Evolutionary conservation across 2,888 invertebrate genomes (phyloP).

Genomic region (Noctua fimbriata): DNA sequence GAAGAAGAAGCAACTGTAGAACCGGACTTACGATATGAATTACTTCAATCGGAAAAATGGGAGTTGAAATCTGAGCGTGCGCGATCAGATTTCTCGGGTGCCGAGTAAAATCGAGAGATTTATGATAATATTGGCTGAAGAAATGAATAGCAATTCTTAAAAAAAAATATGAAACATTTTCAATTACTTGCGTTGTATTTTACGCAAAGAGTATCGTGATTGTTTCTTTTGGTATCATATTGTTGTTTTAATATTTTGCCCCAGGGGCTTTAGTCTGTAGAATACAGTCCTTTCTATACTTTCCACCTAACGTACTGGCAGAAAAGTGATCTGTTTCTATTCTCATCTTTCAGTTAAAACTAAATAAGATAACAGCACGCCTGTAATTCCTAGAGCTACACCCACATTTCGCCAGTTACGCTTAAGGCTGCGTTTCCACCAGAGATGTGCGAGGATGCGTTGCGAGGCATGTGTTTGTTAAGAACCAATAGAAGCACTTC

Average conservation of each 20-base stretch:
- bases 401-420: neutral
- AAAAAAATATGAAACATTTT: neutral
- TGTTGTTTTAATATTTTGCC: neutral
- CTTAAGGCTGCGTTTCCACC: too few relatives aligned
- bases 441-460: too few relatives aligned
- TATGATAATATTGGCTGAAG: constrained; percentile 50
- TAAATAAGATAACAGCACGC: neutral
- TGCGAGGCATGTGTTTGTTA: too few relatives aligned
- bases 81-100: constrained; percentile 47
- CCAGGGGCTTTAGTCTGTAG: too few relatives aligned
- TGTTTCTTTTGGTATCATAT: neutral
- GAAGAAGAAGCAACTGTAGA: constrained; percentile 35
- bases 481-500: too few relatives aligned
- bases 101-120: constrained; percentile 40
- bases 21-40: constrained; percentile 49
- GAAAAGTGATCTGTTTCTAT: neutral
- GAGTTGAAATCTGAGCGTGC: constrained; percentile 54
- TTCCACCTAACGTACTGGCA: too few relatives aligned
- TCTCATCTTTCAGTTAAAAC: neutral
- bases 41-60: constrained; percentile 60
- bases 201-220: neutral
- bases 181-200: constrained; percentile 5
- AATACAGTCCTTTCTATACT: neutral
- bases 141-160: constrained; percentile 26
- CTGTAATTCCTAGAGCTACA: neutral